These are phyloP conservation scores for Rhipidura dahli DNA, from an alignment of 2,113 vertebrate genomes.

Conservation along the genomic window DNA sequence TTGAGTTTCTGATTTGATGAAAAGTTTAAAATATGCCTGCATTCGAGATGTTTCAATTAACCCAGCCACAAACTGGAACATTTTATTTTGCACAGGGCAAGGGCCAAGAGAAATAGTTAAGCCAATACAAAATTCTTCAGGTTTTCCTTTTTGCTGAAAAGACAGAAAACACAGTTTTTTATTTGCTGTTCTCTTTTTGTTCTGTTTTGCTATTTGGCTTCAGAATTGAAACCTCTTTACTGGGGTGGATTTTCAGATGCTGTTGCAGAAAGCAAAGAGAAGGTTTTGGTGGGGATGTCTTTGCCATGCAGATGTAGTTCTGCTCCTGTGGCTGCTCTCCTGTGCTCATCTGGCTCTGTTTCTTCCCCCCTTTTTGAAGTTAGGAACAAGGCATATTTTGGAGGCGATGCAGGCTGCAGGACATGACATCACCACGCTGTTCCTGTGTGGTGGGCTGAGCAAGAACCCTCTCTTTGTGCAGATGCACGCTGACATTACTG, in stretches of 20 bases:
- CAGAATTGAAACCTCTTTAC: background rate
- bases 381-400: slow-evolving; percentile 91
- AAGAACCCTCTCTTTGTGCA: slow-evolving; percentile 93
- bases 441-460: slow-evolving; percentile 94
- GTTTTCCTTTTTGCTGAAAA: slow-evolving; percentile 45
- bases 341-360: background rate
- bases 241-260: background rate
- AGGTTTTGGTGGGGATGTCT: background rate
- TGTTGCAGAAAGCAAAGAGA: background rate
- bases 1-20: background rate
- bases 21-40: background rate
- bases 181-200: background rate
- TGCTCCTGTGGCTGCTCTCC: background rate
- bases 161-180: background rate
- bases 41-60: background rate
- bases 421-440: slow-evolving; percentile 84
- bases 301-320: background rate
- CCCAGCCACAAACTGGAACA: background rate
- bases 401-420: slow-evolving; percentile 86
- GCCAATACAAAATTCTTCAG: slow-evolving; percentile 14
- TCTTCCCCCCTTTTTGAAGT: slow-evolving; percentile 62
- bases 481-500: slow-evolving; percentile 89
- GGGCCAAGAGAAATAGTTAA: slow-evolving; percentile 45
- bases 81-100: slow-evolving; percentile 17
- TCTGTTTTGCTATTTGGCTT: background rate